phyloP scores from a whole-genome alignment of 2,113 vertebrate species.

The Gorsachius goisagi region DNA sequence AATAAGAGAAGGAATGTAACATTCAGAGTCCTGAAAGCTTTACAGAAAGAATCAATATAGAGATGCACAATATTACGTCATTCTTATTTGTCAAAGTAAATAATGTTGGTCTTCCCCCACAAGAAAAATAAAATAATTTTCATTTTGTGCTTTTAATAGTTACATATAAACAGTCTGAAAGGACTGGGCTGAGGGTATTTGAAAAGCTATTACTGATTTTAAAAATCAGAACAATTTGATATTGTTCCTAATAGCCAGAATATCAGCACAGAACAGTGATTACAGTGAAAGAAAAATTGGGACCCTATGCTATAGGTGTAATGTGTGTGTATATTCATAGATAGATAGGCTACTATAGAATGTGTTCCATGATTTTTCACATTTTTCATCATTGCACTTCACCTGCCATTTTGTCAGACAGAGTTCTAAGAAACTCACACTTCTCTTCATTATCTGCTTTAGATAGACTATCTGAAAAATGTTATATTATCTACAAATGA shows the following conservation, averaged over 20 bases:
- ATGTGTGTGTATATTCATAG: background rate
- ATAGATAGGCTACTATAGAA: background rate
- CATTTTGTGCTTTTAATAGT: background rate
- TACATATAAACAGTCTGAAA: background rate
- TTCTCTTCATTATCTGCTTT: background rate
- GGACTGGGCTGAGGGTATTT: background rate
- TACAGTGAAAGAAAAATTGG: background rate
- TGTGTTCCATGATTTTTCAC: background rate
- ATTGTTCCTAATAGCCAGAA: background rate
- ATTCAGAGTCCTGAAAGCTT: background rate
- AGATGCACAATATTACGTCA: background rate
- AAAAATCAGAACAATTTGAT: background rate
- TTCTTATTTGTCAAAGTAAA: background rate
- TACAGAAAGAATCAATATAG: background rate
- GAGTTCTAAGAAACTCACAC: background rate
- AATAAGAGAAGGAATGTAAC: background rate
- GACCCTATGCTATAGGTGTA: background rate
- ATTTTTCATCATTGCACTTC: background rate
- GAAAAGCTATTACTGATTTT: background rate
- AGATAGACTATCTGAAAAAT: background rate
- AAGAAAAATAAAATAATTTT: background rate
- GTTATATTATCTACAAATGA: background rate
- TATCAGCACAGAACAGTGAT: background rate
- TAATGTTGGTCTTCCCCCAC: background rate
- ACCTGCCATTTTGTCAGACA: background rate